Evolutionary conservation across 2,888 invertebrate species (phyloP), one percentile per base, ranked within the genome.

Genomic region (Xestia rhomboidea): DNA sequence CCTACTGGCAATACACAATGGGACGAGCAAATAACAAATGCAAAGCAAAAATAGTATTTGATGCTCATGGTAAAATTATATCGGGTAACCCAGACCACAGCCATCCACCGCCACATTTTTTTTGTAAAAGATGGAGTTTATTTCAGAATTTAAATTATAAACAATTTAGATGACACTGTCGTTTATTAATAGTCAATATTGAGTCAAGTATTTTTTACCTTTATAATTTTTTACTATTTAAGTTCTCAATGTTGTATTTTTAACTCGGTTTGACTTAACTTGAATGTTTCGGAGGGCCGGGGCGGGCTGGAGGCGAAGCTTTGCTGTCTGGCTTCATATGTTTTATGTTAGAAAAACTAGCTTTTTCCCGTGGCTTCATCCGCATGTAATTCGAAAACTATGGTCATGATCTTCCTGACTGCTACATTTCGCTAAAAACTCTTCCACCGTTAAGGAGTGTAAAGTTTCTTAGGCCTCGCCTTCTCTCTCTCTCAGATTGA

Each of bases 31-130:
- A 3, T 5, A 69, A 27, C 1, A 57, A 54, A 2, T 77, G 77
- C 34, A 73, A 67, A 57, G 81, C 51, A 1, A 77, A 78, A 57
- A 10, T 79, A 30, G n/a, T 66, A 2, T 0, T 82, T 1, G 68
- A 73, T 57, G 0, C 5, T 54, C 6, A 57, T 30, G 38, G 34
- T 41, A 64, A 2, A 0, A 73, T 81, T 24, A 24, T 72, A 62
- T 63, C 68, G 38, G 34, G 67, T 5, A 34, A 27, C 15, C 2
- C 41, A 3, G 21, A 67, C 0, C 81, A 82, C n/a, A 68, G 38
- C n/a, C 63, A 76, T 41, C 54, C 34, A 54, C 69, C 76, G 8
- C 68, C 77, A 4, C 60, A 24, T 41, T 73, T 63, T 63, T 24
- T 46, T 49, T 1, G 24, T 62, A 1, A 30, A 64, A 41, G 15